phyloP scores from a whole-genome alignment of 2,888 invertebrate genomes.

The Drosophila testacea region DNA sequence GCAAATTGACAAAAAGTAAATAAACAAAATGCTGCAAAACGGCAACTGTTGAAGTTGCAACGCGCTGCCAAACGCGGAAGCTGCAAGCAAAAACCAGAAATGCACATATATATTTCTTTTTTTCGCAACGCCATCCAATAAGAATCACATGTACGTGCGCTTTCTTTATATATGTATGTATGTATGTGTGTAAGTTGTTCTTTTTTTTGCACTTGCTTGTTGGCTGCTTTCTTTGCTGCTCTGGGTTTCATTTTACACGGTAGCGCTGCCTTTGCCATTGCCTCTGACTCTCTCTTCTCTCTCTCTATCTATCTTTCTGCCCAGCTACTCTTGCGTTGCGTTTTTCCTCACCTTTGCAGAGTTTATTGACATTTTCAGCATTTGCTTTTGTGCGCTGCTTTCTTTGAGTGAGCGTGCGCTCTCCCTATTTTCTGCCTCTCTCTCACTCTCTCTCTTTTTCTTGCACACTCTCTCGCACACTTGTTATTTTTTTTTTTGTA shows the following conservation, averaged over 20 bases:
- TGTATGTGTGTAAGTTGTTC: conserved; percentile 43
- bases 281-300: conserved; percentile 12
- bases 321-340: conserved; percentile 73
- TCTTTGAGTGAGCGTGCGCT: conserved; percentile 68
- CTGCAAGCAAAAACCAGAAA: conserved; percentile 73
- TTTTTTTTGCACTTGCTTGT: conserved; percentile 73
- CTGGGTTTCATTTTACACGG: conserved; percentile 64
- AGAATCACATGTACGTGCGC: conserved; percentile 68
- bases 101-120: conserved; percentile 28
- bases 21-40: conserved; percentile 64
- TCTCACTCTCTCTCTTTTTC: conserved; percentile 45
- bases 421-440: conserved; percentile 50
- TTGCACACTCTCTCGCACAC: conserved; percentile 51
- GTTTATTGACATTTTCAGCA: conserved; percentile 82
- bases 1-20: conserved; percentile 71
- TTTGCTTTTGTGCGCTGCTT: conserved; percentile 76
- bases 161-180: conserved; percentile 42
- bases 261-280: conserved; percentile 35
- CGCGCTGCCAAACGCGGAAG: conserved; percentile 67
- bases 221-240: conserved; percentile 66
- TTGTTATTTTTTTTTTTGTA: conserved; percentile 49
- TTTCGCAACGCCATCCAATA: conserved; percentile 67
- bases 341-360: conserved; percentile 81
- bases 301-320: conserved; percentile 1
- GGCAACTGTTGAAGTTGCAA: conserved; percentile 69